A percentile compares a stretch with the other conserved stretches of the same genome.
Evolutionary conservation across 2,113 vertebrate species (phyloP).

Genomic region (Azemiops feae): DNA sequence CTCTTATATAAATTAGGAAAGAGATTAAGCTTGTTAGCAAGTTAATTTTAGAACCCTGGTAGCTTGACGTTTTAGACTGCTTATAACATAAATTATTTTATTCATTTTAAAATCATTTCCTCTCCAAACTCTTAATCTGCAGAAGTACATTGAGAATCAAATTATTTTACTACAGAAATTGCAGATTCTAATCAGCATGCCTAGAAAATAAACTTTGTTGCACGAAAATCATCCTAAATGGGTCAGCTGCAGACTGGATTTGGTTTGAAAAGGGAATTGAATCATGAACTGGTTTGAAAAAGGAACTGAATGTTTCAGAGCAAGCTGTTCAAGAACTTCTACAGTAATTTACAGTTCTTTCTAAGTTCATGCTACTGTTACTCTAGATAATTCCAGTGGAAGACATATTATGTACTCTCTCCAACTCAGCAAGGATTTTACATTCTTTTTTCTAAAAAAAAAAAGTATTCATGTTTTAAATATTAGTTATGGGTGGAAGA

Average conservation of each 20-base stretch:
- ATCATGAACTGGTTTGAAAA: constrained; percentile 13
- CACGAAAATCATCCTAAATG: neutral
- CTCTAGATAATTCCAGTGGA: neutral
- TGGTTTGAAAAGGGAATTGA: constrained; percentile 4
- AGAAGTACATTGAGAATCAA: neutral
- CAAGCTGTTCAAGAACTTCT: neutral
- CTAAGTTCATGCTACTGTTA: neutral
- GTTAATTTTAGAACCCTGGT: neutral
- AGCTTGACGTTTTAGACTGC: neutral
- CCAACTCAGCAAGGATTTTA: neutral
- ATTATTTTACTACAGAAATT: neutral
- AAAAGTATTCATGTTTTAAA: neutral
- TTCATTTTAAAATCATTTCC: neutral
- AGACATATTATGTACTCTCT: neutral
- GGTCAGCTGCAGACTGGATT: neutral
- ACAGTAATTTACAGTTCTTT: constrained; percentile 17
- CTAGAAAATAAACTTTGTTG: neutral
- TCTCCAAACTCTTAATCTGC: neutral
- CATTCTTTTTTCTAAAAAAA: neutral
- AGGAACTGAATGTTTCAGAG: constrained; percentile 18
- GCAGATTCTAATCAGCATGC: neutral
- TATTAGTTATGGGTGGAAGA: neutral
- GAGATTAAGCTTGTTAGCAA: neutral
- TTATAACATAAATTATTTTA: neutral
- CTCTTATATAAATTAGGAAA: constrained; percentile 37